phyloP scores from a whole-genome alignment of 2,113 vertebrate species.

The Paradoxurus hermaphroditus region DNA sequence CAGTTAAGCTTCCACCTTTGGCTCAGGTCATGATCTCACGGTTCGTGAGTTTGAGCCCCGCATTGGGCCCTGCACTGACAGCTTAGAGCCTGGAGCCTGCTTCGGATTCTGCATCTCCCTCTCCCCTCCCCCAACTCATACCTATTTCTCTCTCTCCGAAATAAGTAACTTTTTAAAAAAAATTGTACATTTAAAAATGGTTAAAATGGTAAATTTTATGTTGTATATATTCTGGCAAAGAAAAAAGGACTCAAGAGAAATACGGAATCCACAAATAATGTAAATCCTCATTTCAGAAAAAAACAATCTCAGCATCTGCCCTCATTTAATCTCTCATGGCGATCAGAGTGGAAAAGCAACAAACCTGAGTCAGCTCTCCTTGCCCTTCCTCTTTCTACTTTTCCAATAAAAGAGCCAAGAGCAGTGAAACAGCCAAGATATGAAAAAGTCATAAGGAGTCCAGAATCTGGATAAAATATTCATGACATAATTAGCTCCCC shows the following conservation, averaged over 20 bases:
- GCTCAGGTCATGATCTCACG: no score
- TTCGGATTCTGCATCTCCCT: no score
- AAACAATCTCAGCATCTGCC: not conserved
- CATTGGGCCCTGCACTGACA: no score
- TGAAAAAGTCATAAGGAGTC: not conserved
- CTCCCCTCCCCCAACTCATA: no score
- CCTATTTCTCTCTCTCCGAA: no score
- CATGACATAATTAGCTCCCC: not conserved
- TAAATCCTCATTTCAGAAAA: not conserved
- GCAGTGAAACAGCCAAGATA: not conserved
- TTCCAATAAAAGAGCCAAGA: not conserved
- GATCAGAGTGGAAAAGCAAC: not conserved
- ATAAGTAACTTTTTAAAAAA: no score
- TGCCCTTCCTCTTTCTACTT: not conserved
- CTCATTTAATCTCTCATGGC: not conserved
- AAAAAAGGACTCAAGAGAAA: not conserved
- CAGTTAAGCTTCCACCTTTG: no score
- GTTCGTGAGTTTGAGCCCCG: no score
- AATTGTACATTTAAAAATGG: not conserved
- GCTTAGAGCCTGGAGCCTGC: no score
- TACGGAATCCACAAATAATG: not conserved
- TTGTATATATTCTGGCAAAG: not conserved
- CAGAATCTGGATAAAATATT: not conserved
- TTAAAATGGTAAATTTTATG: not conserved
- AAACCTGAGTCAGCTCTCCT: not conserved